A percentile compares a stretch with the other conserved stretches of the same genome.
Evolutionary conservation across 2,113 vertebrate genomes (phyloP).

Genomic region (Lampris incognitus): DNA sequence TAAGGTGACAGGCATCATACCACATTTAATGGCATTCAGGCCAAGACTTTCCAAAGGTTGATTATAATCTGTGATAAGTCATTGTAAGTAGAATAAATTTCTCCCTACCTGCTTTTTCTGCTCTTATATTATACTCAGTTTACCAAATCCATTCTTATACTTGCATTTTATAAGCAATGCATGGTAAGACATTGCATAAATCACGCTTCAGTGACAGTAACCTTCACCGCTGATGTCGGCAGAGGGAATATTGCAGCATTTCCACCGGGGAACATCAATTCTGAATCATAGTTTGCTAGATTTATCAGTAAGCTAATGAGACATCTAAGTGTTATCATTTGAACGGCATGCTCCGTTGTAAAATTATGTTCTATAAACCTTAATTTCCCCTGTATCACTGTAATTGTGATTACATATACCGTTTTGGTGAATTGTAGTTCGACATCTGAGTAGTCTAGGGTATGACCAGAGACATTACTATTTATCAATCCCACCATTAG

Average conservation of each 20-base stretch:
- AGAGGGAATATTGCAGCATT: constrained; percentile 9
- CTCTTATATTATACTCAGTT: constrained; percentile 22
- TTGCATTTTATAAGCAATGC: constrained; percentile 18
- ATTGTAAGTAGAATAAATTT: constrained; percentile 13
- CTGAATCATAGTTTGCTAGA: background rate
- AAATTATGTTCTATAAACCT: background rate
- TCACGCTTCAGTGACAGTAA: background rate
- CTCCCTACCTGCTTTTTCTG: constrained; percentile 11
- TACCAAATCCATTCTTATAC: constrained; percentile 17
- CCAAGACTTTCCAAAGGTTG: constrained; percentile 49
- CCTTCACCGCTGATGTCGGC: constrained; percentile 1
- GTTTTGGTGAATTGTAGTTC: too few relatives aligned
- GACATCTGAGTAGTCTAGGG: too few relatives aligned
- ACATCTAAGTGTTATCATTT: constrained; percentile 1
- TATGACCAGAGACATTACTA: too few relatives aligned
- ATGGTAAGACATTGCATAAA: background rate
- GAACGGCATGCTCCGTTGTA: background rate
- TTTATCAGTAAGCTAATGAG: background rate
- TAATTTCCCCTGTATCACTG: background rate
- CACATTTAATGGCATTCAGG: constrained; percentile 63
- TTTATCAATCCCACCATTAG: too few relatives aligned
- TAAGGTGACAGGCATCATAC: constrained; percentile 67
- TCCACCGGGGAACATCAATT: background rate
- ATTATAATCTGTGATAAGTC: constrained; percentile 35
- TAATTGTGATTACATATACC: background rate